phyloP scores from a whole-genome alignment of 2,113 vertebrate genomes.

The Polypterus senegalus region DNA sequence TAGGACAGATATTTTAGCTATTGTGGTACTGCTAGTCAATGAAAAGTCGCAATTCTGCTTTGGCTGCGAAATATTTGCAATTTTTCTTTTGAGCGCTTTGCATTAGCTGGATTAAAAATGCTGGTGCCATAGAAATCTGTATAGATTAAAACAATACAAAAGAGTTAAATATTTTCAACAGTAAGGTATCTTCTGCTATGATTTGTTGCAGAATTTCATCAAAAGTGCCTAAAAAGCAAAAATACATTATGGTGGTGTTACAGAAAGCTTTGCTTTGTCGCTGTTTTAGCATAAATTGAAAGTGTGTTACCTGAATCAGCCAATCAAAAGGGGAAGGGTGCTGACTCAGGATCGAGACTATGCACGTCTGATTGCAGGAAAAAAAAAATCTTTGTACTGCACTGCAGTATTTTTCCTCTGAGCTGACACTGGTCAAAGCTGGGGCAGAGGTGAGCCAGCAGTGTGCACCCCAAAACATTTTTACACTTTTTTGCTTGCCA shows the following conservation, averaged over 20 bases:
- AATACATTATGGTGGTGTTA: background rate
- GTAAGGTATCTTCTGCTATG: background rate
- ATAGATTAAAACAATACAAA: slow-evolving; percentile 41
- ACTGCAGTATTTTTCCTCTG: slow-evolving; percentile 57
- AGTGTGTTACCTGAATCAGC: slow-evolving; percentile 48
- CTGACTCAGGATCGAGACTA: slow-evolving; percentile 65
- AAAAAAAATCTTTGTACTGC: slow-evolving; percentile 45
- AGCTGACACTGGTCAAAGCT: slow-evolving; percentile 38
- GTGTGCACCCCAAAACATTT: slow-evolving; percentile 7
- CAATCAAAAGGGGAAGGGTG: slow-evolving; percentile 62
- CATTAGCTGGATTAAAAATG: slow-evolving; percentile 39
- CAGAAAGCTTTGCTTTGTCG: slow-evolving; percentile 16
- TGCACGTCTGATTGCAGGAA: slow-evolving; percentile 70
- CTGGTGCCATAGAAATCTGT: slow-evolving; percentile 38
- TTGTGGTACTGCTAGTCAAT: slow-evolving; percentile 30
- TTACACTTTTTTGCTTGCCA: slow-evolving; percentile 2
- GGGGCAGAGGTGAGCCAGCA: slow-evolving; percentile 35
- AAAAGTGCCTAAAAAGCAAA: slow-evolving; percentile 12
- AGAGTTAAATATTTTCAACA: slow-evolving; percentile 29
- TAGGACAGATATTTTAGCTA: slow-evolving; percentile 38
- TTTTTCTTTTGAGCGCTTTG: slow-evolving; percentile 35
- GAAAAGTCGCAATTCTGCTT: slow-evolving; percentile 27
- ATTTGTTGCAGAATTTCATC: slow-evolving; percentile 10
- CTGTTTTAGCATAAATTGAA: slow-evolving; percentile 37
- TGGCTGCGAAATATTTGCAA: slow-evolving; percentile 31